Percentiles rank a stretch among this genome's conserved stretches.
Evolutionary conservation across 2,888 invertebrate genomes (phyloP).

Genomic region (Agrotis segetum): DNA sequence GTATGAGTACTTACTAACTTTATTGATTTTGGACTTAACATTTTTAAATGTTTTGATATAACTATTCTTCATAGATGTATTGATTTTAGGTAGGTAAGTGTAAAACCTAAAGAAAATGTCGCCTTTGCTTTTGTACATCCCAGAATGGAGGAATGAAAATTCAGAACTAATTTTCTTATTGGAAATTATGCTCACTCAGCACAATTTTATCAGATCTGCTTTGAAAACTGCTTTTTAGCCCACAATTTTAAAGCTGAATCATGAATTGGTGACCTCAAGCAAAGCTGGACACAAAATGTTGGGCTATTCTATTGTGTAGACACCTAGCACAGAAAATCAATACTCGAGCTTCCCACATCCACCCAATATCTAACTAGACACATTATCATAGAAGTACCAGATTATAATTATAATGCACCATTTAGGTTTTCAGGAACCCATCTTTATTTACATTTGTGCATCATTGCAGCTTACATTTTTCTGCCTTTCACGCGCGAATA

Average conservation of each 20-base stretch:
- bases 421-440: constrained; percentile 32
- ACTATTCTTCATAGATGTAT: neutral
- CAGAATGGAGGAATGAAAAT: constrained; percentile 1
- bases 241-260: constrained; percentile 1
- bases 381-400: constrained; percentile 29
- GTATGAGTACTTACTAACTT: neutral
- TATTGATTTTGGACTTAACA: constrained; percentile 17
- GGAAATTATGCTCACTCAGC: constrained; percentile 2
- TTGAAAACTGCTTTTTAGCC: neutral
- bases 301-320: constrained; percentile 78
- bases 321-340: constrained; percentile 84
- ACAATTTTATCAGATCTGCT: neutral
- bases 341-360: constrained; percentile 76
- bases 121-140: constrained; percentile 1
- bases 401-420: constrained; percentile 28
- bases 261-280: constrained; percentile 26
- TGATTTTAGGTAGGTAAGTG: constrained; percentile 2
- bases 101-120: constrained; percentile 25
- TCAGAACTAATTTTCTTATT: constrained; percentile 28
- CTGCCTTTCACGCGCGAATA: constrained; percentile 48
- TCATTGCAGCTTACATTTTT: constrained; percentile 50
- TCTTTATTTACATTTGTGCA: constrained; percentile 43
- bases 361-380: constrained; percentile 57
- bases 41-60: neutral
- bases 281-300: constrained; percentile 56